phyloP scores from a whole-genome alignment of 2,888 invertebrate genomes.

The Pseudococcus longispinus region DNA sequence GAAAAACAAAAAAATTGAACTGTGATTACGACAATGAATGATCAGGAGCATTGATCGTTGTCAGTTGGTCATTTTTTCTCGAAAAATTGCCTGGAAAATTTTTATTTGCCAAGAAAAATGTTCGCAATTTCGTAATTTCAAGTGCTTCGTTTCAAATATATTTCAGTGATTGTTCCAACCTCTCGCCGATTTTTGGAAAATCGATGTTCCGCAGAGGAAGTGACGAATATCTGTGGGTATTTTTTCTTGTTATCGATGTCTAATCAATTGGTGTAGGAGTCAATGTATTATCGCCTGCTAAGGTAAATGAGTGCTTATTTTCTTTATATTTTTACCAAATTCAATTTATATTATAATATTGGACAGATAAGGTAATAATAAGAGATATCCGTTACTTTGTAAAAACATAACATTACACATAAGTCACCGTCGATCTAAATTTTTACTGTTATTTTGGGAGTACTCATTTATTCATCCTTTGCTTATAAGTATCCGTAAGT shows the following conservation, averaged over 20 bases:
- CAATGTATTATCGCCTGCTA: neutral
- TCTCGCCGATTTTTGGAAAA: neutral
- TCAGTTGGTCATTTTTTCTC: neutral
- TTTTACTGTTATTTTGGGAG: neutral
- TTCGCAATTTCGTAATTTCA: neutral
- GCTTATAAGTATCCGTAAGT: neutral
- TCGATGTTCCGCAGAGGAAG: neutral
- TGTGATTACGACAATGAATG: neutral
- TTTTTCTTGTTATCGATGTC: neutral
- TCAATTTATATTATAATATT: neutral
- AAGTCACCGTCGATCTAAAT: neutral
- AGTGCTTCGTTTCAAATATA: neutral
- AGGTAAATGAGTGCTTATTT: neutral
- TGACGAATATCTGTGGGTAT: neutral
- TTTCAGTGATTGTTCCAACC: neutral
- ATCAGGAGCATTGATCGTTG: neutral
- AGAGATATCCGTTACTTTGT: neutral
- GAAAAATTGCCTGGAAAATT: neutral
- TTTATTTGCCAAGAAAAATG: neutral
- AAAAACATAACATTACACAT: neutral
- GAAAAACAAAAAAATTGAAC: constrained; percentile 9
- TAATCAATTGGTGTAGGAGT: constrained; percentile 26
- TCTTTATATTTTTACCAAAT: neutral
- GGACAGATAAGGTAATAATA: neutral
- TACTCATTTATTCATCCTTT: neutral